These are phyloP conservation scores for Habroteleia sp. DNA, from an alignment of 2,888 invertebrate species.

Conservation along the genomic window DNA sequence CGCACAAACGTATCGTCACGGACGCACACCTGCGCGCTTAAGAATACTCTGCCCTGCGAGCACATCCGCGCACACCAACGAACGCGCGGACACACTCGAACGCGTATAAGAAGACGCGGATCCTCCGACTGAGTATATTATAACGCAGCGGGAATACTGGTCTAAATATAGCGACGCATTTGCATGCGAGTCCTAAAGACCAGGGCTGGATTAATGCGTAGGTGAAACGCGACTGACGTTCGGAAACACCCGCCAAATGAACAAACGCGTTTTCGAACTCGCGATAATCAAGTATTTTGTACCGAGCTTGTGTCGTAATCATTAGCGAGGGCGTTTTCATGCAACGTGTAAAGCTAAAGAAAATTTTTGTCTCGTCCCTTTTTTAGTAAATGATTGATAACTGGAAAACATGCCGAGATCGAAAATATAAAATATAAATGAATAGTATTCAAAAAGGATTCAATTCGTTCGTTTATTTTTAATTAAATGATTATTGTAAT, in stretches of 20 bases:
- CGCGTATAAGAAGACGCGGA: conserved; percentile 66
- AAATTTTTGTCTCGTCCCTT: no score
- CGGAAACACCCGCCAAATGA: conserved; percentile 30
- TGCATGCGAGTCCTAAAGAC: conserved; percentile 80
- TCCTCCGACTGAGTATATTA: conserved; percentile 62
- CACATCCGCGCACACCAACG: conserved; percentile 65
- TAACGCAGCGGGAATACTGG: conserved; percentile 67
- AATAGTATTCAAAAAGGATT: no score
- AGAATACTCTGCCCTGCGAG: conserved; percentile 58
- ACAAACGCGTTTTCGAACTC: conserved; percentile 11
- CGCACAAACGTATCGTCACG: conserved; percentile 68
- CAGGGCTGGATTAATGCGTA: conserved; percentile 79
- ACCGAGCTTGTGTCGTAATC: not conserved
- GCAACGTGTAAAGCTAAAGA: no score
- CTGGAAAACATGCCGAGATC: no score
- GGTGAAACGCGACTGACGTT: conserved; percentile 68
- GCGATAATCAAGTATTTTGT: conserved; percentile 21
- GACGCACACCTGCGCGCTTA: conserved; percentile 66
- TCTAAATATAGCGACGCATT: conserved; percentile 81
- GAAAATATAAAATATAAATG: no score
- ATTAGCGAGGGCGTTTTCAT: no score
- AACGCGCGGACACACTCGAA: conserved; percentile 58
- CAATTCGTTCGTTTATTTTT: no score
- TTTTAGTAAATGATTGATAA: no score
- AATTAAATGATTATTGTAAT: no score